phyloP scores from a whole-genome alignment of 1,140 invertebrate genomes.

The Drosophila paulistorum region DNA sequence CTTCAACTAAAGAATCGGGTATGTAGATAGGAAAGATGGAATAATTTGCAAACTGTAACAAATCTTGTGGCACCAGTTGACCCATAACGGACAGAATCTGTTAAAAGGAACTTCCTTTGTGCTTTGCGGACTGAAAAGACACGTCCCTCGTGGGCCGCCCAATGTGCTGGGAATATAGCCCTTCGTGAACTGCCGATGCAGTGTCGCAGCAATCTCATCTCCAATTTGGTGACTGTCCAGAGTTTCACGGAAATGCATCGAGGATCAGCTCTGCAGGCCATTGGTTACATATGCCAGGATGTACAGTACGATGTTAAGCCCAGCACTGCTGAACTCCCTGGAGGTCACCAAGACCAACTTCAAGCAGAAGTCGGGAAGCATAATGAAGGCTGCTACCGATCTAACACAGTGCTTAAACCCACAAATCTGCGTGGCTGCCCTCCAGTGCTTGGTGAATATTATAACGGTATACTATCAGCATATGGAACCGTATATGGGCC shows the following conservation, averaged over 20 bases:
- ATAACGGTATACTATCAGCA: slow-evolving; percentile 99
- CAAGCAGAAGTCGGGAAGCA: slow-evolving; percentile 94
- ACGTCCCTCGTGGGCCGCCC: slow-evolving; percentile 97
- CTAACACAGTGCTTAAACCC: slow-evolving; percentile 93
- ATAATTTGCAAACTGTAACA: slow-evolving; percentile 92
- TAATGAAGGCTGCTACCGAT: slow-evolving; percentile 99
- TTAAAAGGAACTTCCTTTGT: slow-evolving; percentile 97
- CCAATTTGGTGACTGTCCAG: slow-evolving; percentile 92
- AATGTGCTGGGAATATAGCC: slow-evolving; percentile 99
- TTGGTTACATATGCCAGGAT: slow-evolving; percentile 94
- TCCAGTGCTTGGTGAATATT: slow-evolving; percentile 99
- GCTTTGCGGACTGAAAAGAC: slow-evolving; percentile 97
- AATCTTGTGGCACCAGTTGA: slow-evolving; percentile 94
- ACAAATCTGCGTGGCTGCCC: slow-evolving; percentile 95
- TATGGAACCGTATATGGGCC: slow-evolving; percentile 99
- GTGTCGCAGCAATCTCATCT: slow-evolving; percentile 94
- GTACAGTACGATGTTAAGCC: slow-evolving; percentile 87
- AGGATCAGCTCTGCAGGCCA: slow-evolving; percentile 97
- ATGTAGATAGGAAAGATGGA: slow-evolving; percentile 95
- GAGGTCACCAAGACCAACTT: slow-evolving; percentile 99
- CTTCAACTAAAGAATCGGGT: slow-evolving; percentile 98
- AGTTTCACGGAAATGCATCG: slow-evolving; percentile 95
- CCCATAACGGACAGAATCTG: slow-evolving; percentile 93
- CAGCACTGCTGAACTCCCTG: slow-evolving; percentile 98
- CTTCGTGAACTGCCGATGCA: slow-evolving; percentile 95